Conservation (phyloP, 2,797 vertebrate genomes). For the Poeciliopsis turneri region DNA sequence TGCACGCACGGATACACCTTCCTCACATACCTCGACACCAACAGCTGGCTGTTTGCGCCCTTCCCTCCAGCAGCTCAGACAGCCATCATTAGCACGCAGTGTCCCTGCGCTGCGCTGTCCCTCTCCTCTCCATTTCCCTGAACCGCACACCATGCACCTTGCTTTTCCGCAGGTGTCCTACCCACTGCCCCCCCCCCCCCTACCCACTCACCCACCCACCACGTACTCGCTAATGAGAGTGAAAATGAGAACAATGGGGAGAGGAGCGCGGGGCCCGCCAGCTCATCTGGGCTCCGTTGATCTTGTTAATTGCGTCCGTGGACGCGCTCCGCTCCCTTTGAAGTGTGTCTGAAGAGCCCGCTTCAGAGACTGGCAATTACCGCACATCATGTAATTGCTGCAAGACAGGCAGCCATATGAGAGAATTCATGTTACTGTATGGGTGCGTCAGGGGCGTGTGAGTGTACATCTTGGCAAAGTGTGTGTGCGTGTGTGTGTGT, state of each 20-base stretch:
- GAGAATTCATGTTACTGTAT: conserved; percentile 73
- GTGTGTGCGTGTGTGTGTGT: conserved; percentile 28
- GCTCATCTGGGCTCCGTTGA: conserved; percentile 81
- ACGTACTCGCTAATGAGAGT: conserved; percentile 73
- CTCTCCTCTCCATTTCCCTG: conserved; percentile 37
- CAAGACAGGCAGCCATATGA: conserved; percentile 83
- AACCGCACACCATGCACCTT: conserved; percentile 28
- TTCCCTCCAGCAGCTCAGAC: conserved; percentile 67
- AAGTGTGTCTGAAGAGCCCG: conserved; percentile 83
- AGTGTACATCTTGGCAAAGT: conserved; percentile 23
- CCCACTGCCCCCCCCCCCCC: conserved; percentile 25
- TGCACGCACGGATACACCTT: conserved; percentile 43
- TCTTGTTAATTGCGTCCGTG: conserved; percentile 84
- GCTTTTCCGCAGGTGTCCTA: conserved; percentile 75
- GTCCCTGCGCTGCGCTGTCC: conserved; percentile 59
- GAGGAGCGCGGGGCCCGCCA: conserved; percentile 71
- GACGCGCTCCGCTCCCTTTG: conserved; percentile 82
- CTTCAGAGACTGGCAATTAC: conserved; percentile 87
- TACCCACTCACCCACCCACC: conserved; percentile 49
- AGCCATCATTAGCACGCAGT: conserved; percentile 71
- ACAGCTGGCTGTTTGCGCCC: conserved; percentile 67
- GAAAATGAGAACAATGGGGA: conserved; percentile 82
- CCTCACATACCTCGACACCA: conserved; percentile 68
- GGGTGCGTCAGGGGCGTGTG: conserved; percentile 51
- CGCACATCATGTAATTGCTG: conserved; percentile 83